Conservation (phyloP, 2,888 invertebrate genomes). For the Erpobdella octoculata region DNA sequence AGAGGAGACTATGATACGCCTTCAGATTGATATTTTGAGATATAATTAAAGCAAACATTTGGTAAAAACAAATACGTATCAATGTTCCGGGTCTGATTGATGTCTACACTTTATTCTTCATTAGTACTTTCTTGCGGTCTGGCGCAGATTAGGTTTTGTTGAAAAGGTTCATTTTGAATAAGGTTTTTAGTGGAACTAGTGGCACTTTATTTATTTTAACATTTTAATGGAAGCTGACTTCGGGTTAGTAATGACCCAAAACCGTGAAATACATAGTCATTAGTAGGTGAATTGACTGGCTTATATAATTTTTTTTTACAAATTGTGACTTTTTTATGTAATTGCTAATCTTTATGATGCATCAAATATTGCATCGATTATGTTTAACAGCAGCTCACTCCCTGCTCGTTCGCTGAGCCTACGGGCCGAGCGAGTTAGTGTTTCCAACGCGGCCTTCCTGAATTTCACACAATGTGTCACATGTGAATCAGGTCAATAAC, state of each 20-base stretch:
- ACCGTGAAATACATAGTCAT: too few species aligned
- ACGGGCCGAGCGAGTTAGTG: too few species aligned
- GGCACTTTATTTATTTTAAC: not conserved
- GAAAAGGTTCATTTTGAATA: not conserved
- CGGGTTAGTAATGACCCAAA: conserved; percentile 1
- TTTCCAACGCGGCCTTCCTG: too few species aligned
- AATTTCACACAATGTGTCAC: too few species aligned
- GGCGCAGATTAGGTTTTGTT: conserved; percentile 2
- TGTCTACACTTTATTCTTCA: not conserved
- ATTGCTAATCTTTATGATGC: too few species aligned
- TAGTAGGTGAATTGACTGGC: conserved; percentile 4
- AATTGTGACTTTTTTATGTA: too few species aligned
- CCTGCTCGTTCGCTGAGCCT: too few species aligned
- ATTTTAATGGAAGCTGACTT: not conserved
- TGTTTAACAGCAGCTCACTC: too few species aligned
- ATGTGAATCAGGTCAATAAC: too few species aligned
- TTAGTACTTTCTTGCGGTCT: conserved; percentile 2
- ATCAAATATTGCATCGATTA: too few species aligned
- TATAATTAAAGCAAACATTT: conserved; percentile 4
- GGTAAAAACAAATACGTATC: conserved; percentile 4
- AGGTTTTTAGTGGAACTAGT: not conserved
- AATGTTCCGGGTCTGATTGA: not conserved
- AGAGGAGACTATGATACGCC: conserved; percentile 10
- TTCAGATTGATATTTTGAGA: conserved; percentile 2
- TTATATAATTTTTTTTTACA: too few species aligned